Evolutionary conservation across 2,888 invertebrate species (phyloP), one percentile per base, ranked within the genome.

Genomic region (Macrophya annulata): DNA sequence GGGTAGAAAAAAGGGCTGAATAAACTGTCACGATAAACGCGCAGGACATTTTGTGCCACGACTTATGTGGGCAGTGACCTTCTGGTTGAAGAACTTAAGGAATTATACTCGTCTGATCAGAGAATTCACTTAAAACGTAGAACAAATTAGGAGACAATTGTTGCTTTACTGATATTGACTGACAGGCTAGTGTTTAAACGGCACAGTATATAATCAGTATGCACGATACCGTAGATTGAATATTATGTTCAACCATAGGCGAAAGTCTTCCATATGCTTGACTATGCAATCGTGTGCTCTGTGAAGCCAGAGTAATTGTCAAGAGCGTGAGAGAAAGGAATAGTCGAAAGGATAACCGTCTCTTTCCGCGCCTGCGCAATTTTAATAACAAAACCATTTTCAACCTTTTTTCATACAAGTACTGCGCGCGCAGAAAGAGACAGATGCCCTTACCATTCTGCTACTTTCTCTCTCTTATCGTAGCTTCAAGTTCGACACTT

Each of bases 181-280:
- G 68, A 68, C 68, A 68, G 68, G 12, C 68, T 68, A 37, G 68
- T 37, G 37, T 37, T 77, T 31, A 77, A 77, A 77, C 77, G 55
- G 25, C 51, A 51, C 77, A 77, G 51, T 77, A 77, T 37, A 31
- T 31, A 37, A 77, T 77, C 77, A 37, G 77, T 77, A 77, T 77
- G 31, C 77, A 77, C 77, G 72, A 43, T 21, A 45, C 17, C 68
- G 72, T 45, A 4, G 45, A 74, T 9, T 43, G 43, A 45, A 74
- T 74, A 45, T 74, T n/a, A 45, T n/a, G 45, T 43, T 45, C 43
- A 17, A 45, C 43, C 72, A 74, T 74, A 21, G 25, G 43, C 68
- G 15, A 4, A 37, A 37, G 31, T 17, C 40, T 74, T 21, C 45
- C 72, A 74, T 74, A 74, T 9, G 72, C 21, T 74, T 3, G 72